These are phyloP conservation scores for Nyleta sp. DNA, from an alignment of 2,888 invertebrate species.

Conservation along the genomic window DNA sequence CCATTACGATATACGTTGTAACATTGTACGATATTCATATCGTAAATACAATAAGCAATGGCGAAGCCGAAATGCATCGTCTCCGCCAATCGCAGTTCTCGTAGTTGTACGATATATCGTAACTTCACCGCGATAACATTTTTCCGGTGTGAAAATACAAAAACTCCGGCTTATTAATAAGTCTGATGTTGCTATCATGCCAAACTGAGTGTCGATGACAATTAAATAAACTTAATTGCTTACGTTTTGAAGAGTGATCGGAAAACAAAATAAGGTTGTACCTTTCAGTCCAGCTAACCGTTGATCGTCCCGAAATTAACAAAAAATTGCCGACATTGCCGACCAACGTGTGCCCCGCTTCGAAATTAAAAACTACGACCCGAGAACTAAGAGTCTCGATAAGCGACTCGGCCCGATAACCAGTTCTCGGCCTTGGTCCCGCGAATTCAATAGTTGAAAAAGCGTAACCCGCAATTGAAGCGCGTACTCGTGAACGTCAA, in stretches of 20 bases:
- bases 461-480: too few relatives aligned
- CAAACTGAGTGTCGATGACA: constrained; percentile 21
- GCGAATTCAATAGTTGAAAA: constrained; percentile 5
- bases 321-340: background rate
- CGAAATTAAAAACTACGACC: too few relatives aligned
- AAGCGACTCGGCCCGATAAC: background rate
- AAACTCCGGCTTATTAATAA: background rate
- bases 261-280: constrained; percentile 45
- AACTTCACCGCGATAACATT: too few relatives aligned
- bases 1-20: too few relatives aligned
- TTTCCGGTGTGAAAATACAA: constrained; percentile 19
- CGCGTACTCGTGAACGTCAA: too few relatives aligned
- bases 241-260: constrained; percentile 1
- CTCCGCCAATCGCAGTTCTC: too few relatives aligned
- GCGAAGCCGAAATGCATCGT: too few relatives aligned
- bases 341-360: background rate
- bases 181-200: constrained; percentile 38
- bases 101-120: too few relatives aligned
- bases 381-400: too few relatives aligned
- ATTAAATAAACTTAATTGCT: constrained; percentile 3
- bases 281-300: constrained; percentile 49
- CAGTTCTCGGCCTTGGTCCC: constrained; percentile 1
- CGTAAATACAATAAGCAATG: too few relatives aligned
- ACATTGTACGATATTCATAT: too few relatives aligned
- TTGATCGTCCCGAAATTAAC: constrained; percentile 30